Conservation (phyloP, 2,113 vertebrate species). For the Chloroceryle aenea region DNA sequence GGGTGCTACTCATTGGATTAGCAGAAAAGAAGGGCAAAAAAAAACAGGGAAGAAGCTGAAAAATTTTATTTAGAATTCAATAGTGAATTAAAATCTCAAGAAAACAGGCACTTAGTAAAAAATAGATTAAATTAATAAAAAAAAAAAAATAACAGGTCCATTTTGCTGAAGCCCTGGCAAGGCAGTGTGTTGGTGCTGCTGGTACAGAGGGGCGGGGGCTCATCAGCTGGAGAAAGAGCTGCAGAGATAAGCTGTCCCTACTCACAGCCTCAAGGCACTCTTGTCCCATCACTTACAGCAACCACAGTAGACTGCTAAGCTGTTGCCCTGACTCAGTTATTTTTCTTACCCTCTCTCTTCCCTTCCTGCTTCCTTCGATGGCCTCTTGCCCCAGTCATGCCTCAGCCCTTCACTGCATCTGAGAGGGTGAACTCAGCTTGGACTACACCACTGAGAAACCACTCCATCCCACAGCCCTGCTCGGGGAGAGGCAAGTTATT, state of each 20-base stretch:
- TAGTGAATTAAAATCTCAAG: not conserved
- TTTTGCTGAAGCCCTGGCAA: not conserved
- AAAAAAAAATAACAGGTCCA: not conserved
- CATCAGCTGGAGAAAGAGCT: not conserved
- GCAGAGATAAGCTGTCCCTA: not conserved
- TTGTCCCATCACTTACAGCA: not conserved
- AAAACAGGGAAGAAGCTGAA: not conserved
- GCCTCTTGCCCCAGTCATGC: not conserved
- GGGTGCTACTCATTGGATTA: too few species aligned
- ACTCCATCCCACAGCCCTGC: accelerated
- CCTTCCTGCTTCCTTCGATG: accelerated
- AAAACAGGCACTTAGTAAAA: not conserved
- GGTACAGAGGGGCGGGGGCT: not conserved
- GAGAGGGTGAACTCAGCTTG: not conserved
- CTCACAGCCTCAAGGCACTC: not conserved
- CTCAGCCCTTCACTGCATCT: not conserved
- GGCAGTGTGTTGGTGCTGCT: not conserved
- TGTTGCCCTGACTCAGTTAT: accelerated
- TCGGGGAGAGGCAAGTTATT: not conserved
- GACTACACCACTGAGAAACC: not conserved
- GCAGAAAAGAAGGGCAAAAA: not conserved
- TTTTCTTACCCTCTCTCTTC: not conserved
- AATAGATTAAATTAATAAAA: not conserved
- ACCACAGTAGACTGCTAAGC: not conserved
- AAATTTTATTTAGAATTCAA: not conserved